These are phyloP conservation scores for Coptodon rendalli DNA, from an alignment of 2,113 vertebrate species.

Conservation along the genomic window DNA sequence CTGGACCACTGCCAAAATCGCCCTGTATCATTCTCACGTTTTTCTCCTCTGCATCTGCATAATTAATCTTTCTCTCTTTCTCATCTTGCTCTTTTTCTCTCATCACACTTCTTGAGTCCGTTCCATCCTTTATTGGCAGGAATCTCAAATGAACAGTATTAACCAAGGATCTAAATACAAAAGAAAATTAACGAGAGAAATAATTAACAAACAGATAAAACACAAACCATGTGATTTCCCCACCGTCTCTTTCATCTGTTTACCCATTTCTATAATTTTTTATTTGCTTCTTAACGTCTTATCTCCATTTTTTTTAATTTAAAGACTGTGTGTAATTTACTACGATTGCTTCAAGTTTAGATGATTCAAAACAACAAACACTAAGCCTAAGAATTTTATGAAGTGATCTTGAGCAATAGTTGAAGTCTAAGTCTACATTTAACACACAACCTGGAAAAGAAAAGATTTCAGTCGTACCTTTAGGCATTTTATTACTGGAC, in stretches of 20 bases:
- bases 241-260: conserved; percentile 37
- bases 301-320: background rate
- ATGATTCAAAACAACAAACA: background rate
- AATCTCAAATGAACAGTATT: conserved; percentile 49
- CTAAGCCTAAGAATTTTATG: background rate
- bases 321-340: background rate
- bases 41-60: background rate
- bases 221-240: conserved; percentile 50
- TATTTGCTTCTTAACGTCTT: background rate
- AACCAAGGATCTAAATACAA: conserved; percentile 33
- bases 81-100: background rate
- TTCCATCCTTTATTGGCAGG: conserved; percentile 29
- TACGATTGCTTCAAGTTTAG: background rate
- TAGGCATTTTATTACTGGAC: background rate
- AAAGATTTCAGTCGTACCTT: background rate
- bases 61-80: background rate
- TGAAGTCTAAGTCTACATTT: background rate
- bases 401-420: background rate
- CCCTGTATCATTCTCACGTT: background rate
- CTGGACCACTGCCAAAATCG: background rate
- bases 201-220: conserved; percentile 58
- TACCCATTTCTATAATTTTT: conserved; percentile 6
- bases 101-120: background rate
- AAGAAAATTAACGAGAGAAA: conserved; percentile 40
- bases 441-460: background rate